A percentile compares a stretch with the other conserved stretches of the same genome.
Evolutionary conservation across 2,888 invertebrate genomes (phyloP).

Genomic region (Leptopilina myrica): DNA sequence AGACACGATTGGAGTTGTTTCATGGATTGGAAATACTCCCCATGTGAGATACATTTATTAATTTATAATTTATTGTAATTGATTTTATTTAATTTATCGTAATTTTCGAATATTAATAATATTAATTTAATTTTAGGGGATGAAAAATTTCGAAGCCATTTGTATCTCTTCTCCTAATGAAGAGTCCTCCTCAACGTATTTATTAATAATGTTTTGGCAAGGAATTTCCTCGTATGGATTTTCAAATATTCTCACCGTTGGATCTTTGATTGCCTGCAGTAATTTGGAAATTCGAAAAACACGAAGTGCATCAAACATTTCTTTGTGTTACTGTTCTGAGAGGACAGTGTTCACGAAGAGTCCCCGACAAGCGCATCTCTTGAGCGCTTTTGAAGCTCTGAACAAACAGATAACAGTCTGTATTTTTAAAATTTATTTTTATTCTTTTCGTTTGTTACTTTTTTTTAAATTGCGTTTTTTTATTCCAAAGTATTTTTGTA

Average conservation of each 20-base stretch:
- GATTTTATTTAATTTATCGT: neutral
- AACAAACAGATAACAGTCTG: constrained; percentile 69
- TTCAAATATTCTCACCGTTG: constrained; percentile 79
- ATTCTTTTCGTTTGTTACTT: too few relatives aligned
- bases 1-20: constrained; percentile 85
- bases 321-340: constrained; percentile 81
- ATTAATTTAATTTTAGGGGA: constrained; percentile 64
- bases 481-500: neutral
- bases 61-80: too few relatives aligned
- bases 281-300: constrained; percentile 81
- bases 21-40: constrained; percentile 78
- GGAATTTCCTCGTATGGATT: constrained; percentile 76
- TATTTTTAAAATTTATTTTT: neutral
- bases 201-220: constrained; percentile 76
- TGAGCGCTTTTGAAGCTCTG: constrained; percentile 77
- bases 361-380: constrained; percentile 79
- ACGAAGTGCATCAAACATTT: constrained; percentile 78
- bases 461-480: too few relatives aligned
- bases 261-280: constrained; percentile 79
- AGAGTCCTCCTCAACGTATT: constrained; percentile 67
- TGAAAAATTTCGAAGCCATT: constrained; percentile 72
- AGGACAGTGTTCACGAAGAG: constrained; percentile 81
- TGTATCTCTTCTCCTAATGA: constrained; percentile 66
- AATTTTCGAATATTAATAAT: constrained; percentile 25
- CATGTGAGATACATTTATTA: constrained; percentile 63